Conservation (phyloP, 2,113 vertebrate genomes). For the Sigmodon hispidus region DNA sequence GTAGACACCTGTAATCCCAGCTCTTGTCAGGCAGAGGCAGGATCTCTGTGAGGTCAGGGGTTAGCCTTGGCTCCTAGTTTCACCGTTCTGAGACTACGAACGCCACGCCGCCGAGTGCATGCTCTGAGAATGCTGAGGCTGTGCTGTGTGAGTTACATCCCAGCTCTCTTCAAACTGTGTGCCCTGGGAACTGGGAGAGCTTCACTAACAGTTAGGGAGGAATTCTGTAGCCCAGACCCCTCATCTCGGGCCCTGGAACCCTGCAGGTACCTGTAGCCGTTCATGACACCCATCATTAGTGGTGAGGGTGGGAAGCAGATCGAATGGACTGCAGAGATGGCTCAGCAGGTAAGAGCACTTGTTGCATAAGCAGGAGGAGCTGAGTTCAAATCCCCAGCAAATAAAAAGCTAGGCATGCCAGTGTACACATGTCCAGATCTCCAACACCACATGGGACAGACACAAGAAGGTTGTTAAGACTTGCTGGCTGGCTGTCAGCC, state of each 20-base stretch:
- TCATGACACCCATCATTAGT: background rate
- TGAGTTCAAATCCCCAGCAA: background rate
- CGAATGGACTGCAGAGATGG: background rate
- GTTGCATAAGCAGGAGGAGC: background rate
- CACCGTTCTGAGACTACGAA: accelerated
- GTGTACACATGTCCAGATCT: too few species aligned
- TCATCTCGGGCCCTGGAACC: background rate
- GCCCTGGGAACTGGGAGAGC: background rate
- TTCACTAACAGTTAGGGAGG: background rate
- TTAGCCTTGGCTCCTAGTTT: background rate
- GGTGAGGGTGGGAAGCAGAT: background rate
- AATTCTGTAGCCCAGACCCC: too few species aligned
- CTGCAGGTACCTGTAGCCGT: background rate
- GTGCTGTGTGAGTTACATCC: background rate
- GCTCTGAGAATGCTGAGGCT: accelerated
- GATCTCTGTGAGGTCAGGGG: background rate
- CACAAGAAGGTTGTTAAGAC: background rate
- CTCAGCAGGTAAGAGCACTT: background rate
- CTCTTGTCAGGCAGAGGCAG: background rate
- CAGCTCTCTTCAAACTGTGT: too few species aligned
- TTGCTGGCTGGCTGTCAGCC: background rate
- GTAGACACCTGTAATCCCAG: background rate
- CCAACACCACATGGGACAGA: too few species aligned
- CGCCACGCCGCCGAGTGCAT: accelerated
- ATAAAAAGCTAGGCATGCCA: background rate